Evolutionary conservation across 2,113 vertebrate genomes (phyloP).

Genomic region (Istiophorus platypterus): DNA sequence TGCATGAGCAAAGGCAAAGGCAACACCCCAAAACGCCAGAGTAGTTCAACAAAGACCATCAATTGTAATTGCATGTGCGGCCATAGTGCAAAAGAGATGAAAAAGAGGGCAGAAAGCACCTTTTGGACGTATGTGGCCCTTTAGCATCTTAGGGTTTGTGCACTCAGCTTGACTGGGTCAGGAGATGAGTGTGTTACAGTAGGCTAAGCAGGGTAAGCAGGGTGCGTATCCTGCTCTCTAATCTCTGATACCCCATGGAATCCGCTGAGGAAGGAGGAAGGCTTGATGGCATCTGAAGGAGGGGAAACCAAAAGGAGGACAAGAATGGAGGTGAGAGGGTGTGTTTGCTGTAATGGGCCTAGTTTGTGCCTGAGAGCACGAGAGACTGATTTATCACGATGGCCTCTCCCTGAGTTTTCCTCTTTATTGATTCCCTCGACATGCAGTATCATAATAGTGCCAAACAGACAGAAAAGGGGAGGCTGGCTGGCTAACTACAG

Average conservation of each 20-base stretch:
- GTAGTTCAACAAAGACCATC: conserved; percentile 32
- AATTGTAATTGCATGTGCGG: conserved; percentile 23
- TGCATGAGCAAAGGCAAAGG: background rate
- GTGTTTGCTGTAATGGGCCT: conserved; percentile 70
- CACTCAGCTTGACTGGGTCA: conserved; percentile 47
- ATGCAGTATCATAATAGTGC: conserved; percentile 75
- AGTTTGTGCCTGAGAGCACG: conserved; percentile 60
- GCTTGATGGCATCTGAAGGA: conserved; percentile 26
- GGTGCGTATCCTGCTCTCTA: conserved; percentile 40
- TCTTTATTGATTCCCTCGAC: conserved; percentile 76
- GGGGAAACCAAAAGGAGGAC: conserved; percentile 22
- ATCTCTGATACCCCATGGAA: conserved; percentile 15
- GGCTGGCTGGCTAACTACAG: conserved; percentile 65
- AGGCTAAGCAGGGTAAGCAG: conserved; percentile 50
- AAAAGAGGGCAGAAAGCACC: conserved; percentile 46
- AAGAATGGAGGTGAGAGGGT: conserved; percentile 43
- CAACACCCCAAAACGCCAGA: background rate
- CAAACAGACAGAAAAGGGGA: conserved; percentile 72
- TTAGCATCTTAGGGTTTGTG: conserved; percentile 56
- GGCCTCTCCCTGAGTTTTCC: conserved; percentile 74
- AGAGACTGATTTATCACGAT: conserved; percentile 74
- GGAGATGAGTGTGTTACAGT: conserved; percentile 45
- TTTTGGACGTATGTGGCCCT: conserved; percentile 46
- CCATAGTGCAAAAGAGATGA: background rate
- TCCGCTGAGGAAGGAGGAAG: conserved; percentile 1